Conservation (phyloP, 2,797 vertebrate genomes). For the Denticeps clupeoides region DNA sequence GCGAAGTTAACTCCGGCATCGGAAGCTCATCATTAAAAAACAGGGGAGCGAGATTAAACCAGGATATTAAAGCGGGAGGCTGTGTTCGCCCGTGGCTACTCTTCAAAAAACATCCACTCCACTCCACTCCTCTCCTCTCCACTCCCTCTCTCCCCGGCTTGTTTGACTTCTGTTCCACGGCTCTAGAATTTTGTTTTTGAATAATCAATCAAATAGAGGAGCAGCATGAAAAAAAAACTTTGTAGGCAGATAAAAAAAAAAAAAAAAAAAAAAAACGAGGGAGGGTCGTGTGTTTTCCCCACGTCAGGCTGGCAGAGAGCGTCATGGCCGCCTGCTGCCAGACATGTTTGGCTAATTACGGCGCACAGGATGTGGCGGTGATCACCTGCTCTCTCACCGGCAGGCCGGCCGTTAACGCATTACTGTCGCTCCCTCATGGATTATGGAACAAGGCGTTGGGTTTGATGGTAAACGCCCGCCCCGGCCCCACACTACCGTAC, state of each 20-base stretch:
- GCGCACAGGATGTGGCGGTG: constrained; percentile 45
- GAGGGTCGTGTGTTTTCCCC: too few relatives aligned
- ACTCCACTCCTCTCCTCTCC: constrained; percentile 34
- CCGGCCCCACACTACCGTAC: neutral
- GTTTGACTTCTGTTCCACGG: constrained; percentile 46
- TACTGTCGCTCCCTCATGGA: constrained; percentile 58
- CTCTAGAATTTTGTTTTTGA: constrained; percentile 45
- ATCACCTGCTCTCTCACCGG: constrained; percentile 63
- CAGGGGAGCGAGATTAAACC: constrained; percentile 54
- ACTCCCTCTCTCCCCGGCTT: constrained; percentile 5
- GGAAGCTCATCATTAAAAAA: constrained; percentile 68
- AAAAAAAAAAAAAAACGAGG: too few relatives aligned
- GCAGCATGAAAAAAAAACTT: constrained; percentile 39
- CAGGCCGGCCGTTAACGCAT: constrained; percentile 53
- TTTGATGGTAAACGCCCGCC: constrained; percentile 65
- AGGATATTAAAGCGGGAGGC: constrained; percentile 54
- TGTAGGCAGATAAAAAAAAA: constrained; percentile 34
- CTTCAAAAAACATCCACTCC: constrained; percentile 59
- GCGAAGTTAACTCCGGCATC: constrained; percentile 65
- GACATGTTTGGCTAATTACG: too few relatives aligned
- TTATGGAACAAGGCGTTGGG: constrained; percentile 69
- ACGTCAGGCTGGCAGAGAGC: too few relatives aligned
- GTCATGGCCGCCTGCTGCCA: too few relatives aligned
- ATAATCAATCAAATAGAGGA: constrained; percentile 58
- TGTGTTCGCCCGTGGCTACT: constrained; percentile 58